A percentile compares a stretch with the other conserved stretches of the same genome.
These are phyloP conservation scores for Tenthredo livida DNA, from an alignment of 2,888 invertebrate species.

Conservation along the genomic window DNA sequence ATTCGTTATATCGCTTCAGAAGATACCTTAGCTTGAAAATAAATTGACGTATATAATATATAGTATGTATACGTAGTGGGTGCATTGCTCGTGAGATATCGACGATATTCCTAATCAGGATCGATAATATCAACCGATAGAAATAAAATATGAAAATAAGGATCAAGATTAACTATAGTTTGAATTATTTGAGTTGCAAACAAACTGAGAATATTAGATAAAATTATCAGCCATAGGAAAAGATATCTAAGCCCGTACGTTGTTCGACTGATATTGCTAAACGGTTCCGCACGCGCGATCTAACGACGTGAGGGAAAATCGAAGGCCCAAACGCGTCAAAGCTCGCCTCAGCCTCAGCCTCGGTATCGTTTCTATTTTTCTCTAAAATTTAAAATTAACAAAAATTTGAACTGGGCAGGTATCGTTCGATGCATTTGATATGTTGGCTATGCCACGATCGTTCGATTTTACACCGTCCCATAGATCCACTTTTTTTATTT, in stretches of 20 bases:
- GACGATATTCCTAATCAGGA: background rate
- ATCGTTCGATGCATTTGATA: background rate
- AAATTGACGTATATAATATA: background rate
- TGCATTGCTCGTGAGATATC: background rate
- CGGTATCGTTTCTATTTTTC: background rate
- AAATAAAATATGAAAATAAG: background rate
- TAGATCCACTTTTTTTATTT: background rate
- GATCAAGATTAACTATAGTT: background rate
- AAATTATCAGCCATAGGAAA: background rate
- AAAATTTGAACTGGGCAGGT: background rate
- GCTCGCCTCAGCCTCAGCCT: background rate
- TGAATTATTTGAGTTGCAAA: background rate
- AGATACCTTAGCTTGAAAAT: background rate
- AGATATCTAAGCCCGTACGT: background rate
- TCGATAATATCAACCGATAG: background rate
- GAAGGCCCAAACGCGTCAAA: background rate
- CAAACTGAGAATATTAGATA: background rate
- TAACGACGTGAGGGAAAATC: conserved; percentile 30
- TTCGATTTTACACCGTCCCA: background rate
- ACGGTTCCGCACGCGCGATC: conserved; percentile 23
- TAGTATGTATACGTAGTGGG: background rate
- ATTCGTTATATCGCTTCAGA: background rate
- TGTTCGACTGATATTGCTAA: background rate
- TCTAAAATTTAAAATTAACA: background rate
- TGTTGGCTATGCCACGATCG: background rate